Evolutionary conservation across 2,113 vertebrate genomes (phyloP).

Genomic region (Benitochromis conjunctus): DNA sequence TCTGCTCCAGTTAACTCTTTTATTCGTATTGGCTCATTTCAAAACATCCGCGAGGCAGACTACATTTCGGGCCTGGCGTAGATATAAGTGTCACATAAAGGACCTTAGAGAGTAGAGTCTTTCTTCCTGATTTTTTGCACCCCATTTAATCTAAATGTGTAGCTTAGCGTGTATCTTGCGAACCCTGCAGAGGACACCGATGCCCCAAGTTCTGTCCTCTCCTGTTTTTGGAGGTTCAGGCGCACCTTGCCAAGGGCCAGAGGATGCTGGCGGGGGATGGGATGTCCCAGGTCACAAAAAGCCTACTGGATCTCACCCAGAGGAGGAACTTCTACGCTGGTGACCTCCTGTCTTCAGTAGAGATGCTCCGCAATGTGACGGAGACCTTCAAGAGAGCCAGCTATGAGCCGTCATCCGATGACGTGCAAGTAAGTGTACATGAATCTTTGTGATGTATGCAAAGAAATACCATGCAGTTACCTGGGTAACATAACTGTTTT

Average conservation of each 20-base stretch:
- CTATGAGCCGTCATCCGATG: constrained; percentile 95
- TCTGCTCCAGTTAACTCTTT: constrained; percentile 68
- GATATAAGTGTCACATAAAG: constrained; percentile 58
- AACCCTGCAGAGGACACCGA: constrained; percentile 36
- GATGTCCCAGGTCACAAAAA: constrained; percentile 98
- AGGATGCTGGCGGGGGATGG: constrained; percentile 90
- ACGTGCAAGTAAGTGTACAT: constrained; percentile 85
- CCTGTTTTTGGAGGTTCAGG: constrained; percentile 86
- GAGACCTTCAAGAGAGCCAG: constrained; percentile 97
- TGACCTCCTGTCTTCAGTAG: constrained; percentile 93
- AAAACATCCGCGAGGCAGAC: constrained; percentile 57
- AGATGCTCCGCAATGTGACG: constrained; percentile 97
- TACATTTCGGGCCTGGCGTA: constrained; percentile 36
- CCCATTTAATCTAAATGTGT: constrained; percentile 51
- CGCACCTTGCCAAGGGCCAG: constrained; percentile 95
- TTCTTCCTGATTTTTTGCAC: constrained; percentile 50
- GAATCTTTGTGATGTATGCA: background rate
- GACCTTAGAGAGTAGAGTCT: constrained; percentile 35
- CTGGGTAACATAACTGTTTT: background rate
- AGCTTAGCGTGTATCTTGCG: background rate
- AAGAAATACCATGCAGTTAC: background rate
- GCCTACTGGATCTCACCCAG: constrained; percentile 93
- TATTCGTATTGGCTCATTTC: constrained; percentile 59
- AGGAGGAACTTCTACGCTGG: constrained; percentile 96
- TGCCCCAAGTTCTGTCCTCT: constrained; percentile 63